Evolutionary conservation across 2,113 vertebrate genomes (phyloP), one percentile per base, ranked within the genome.

Genomic region (Todiramphus chloris): DNA sequence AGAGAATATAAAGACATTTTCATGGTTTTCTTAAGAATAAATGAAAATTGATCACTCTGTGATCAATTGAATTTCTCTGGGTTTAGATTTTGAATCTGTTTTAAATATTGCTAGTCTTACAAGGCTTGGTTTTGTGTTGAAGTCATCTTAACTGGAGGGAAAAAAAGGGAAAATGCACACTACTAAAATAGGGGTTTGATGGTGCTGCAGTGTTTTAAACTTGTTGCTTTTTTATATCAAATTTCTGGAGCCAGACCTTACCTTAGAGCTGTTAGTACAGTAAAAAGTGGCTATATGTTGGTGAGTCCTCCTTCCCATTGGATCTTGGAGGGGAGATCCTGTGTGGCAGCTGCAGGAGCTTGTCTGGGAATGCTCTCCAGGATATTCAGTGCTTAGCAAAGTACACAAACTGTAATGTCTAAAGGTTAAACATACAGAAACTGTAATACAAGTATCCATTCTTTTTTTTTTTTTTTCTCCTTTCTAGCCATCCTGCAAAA

Each of bases 401-500:
- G 51, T 27, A 24, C 37, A 10, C 59, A 73, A 46, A 5, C 74
- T 82, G 79, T 37, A 93, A 87, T 64, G 0, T 84, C 51, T 87
- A 37, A 88, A 81, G 21, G 51, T 89, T 89, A 87, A 92, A 44
- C 11, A 20, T 41, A 53, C 56, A 56, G 50, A 55, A 56, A 70
- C 43, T 91, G 41, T 95, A 91, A 95, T 28, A 8, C 44, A 77
- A 85, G 24, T 68, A 43, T 30, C 28, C 21, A 5, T 39, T 44
- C 9, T 84, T 48, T 87, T 67, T 63, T 56, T 84, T 94, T 85
- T 67, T 68, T 59, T 85, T 67, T 68, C 56, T 87, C 37, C 37
- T 37, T 94, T 74, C 31, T 94, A 99, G 99, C 83, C 91, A 96
- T 12, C 83, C 96, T 76, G 97, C 97, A 27, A 97, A 97, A 91